Evolutionary conservation across 2,113 vertebrate species (phyloP).

Genomic region (Tragelaphus imberbis): DNA sequence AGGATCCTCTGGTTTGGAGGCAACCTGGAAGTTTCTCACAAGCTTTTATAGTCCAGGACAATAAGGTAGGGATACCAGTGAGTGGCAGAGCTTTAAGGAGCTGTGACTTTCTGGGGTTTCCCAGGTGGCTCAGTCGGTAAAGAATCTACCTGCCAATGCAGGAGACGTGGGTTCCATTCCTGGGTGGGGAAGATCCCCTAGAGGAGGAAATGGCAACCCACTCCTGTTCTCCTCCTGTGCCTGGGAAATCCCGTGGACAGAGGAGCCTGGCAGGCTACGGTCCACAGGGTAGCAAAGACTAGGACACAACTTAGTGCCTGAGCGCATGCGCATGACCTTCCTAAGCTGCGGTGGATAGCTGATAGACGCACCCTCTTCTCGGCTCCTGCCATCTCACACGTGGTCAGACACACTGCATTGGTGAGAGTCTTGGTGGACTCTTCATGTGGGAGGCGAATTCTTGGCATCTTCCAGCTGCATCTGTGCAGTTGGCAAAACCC

Average conservation of each 20-base stretch:
- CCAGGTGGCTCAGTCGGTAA: neutral
- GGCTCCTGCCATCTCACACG: neutral
- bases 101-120: neutral
- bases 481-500: neutral
- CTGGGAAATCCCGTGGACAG: neutral
- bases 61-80: neutral
- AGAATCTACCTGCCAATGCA: neutral
- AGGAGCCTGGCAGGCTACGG: neutral
- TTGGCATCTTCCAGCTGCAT: neutral
- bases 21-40: neutral
- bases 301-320: neutral
- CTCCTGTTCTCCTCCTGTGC: neutral
- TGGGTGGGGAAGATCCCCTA: neutral
- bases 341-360: neutral
- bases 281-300: neutral
- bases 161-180: rapidly evolving
- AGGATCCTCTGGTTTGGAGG: neutral
- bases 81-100: neutral
- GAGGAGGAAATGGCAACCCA: neutral
- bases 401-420: neutral
- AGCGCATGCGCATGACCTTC: rapidly evolving
- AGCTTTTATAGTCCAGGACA: neutral
- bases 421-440: neutral
- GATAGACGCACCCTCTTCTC: neutral
- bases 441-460: neutral